Evolutionary conservation across 53 echinoderm and acorn worm genomes (phyloP).

Genomic region (Mesocentrotus franciscanus): DNA sequence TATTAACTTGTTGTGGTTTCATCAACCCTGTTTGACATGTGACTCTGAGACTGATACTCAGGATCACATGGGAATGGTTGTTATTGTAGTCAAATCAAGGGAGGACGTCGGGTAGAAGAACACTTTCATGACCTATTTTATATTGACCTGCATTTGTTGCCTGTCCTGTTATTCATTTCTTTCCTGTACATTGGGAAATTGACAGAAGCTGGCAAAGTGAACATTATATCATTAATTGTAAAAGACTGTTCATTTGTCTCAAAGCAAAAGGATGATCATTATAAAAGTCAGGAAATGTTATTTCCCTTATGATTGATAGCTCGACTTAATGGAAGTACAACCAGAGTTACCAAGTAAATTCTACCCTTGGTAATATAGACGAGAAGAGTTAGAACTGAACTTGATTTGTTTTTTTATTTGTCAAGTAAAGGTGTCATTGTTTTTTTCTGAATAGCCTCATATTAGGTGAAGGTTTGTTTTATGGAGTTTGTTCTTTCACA

Average conservation of each 20-base stretch:
- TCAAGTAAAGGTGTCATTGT: too few relatives aligned
- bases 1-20: neutral
- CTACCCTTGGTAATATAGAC: too few relatives aligned
- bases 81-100: neutral
- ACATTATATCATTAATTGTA: neutral
- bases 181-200: neutral
- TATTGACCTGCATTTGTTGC: neutral
- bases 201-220: neutral
- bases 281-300: neutral
- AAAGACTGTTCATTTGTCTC: neutral
- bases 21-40: neutral
- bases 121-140: neutral
- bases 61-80: constrained; percentile 3
- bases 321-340: too few relatives aligned
- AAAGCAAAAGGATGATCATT: neutral
- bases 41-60: neutral
- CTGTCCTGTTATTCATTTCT: neutral
- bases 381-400: too few relatives aligned
- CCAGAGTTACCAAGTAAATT: too few relatives aligned
- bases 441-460: too few relatives aligned
- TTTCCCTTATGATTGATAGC: neutral
- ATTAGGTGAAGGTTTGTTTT: too few relatives aligned
- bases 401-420: too few relatives aligned
- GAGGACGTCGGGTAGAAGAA: neutral
- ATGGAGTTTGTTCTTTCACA: too few relatives aligned